phyloP scores from a whole-genome alignment of 35 echinoderm and acorn worm species.

The Apostichopus californicus region DNA sequence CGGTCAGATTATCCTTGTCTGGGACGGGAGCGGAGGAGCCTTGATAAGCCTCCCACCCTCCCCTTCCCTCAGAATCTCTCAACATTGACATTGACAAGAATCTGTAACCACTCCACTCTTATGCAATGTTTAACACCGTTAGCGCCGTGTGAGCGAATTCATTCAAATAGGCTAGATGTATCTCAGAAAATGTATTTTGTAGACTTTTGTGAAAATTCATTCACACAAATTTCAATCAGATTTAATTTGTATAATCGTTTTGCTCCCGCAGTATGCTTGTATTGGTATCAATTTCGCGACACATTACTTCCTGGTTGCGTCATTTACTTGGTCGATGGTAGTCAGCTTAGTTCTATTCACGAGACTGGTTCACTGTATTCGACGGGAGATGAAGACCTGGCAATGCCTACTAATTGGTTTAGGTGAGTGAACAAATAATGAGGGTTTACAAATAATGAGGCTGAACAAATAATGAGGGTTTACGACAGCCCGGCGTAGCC shows the following conservation, averaged over 20 bases:
- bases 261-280: constrained; percentile 4
- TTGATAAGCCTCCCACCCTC: too few relatives aligned
- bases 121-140: neutral
- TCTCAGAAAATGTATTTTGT: neutral
- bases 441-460: too few relatives aligned
- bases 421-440: neutral
- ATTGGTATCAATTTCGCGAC: constrained; percentile 32
- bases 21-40: too few relatives aligned
- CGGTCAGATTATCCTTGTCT: too few relatives aligned
- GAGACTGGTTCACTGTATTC: constrained; percentile 12
- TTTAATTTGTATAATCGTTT: too few relatives aligned
- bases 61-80: too few relatives aligned
- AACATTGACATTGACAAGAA: too few relatives aligned
- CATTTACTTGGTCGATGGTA: constrained; percentile 15
- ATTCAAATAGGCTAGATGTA: neutral
- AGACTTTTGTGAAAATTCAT: too few relatives aligned
- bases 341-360: constrained; percentile 25
- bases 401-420: constrained; percentile 31
- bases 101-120: too few relatives aligned
- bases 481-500: too few relatives aligned
- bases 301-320: constrained; percentile 33
- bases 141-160: neutral
- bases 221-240: too few relatives aligned
- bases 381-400: constrained; percentile 19
- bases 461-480: too few relatives aligned